phyloP scores from a whole-genome alignment of 1,140 invertebrate genomes.

The Bombus fervidus region DNA sequence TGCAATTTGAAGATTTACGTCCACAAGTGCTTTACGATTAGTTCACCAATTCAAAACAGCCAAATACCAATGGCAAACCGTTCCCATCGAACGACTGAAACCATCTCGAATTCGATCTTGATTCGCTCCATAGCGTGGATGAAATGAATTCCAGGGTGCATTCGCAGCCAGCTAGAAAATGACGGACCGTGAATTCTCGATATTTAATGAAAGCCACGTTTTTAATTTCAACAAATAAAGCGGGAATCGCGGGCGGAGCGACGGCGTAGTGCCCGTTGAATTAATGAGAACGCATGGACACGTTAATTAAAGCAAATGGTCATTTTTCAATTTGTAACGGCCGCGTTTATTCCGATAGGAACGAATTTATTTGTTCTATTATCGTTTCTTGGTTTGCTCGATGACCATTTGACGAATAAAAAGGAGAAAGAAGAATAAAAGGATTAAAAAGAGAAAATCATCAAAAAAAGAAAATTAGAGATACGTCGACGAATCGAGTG shows the following conservation, averaged over 20 bases:
- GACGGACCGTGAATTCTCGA: not conserved
- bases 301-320: conserved; percentile 34
- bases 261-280: not conserved
- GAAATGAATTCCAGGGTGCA: not conserved
- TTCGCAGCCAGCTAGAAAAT: not conserved
- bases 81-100: not conserved
- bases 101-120: not conserved
- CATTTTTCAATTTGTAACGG: conserved; percentile 28
- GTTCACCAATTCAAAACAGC: not conserved
- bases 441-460: not conserved
- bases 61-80: not conserved
- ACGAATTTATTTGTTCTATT: conserved; percentile 15
- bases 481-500: not conserved
- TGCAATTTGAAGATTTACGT: not conserved
- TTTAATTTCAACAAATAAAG: conserved; percentile 30
- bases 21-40: not conserved
- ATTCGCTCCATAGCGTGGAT: not conserved
- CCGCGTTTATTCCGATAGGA: too few relatives aligned
- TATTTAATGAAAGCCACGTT: conserved; percentile 1
- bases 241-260: not conserved
- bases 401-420: not conserved
- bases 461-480: too few relatives aligned
- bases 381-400: not conserved
- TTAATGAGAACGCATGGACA: conserved; percentile 17
- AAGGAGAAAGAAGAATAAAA: not conserved